Conservation (phyloP, 2,888 invertebrate genomes). For the Hemicrepidius hirtus region DNA sequence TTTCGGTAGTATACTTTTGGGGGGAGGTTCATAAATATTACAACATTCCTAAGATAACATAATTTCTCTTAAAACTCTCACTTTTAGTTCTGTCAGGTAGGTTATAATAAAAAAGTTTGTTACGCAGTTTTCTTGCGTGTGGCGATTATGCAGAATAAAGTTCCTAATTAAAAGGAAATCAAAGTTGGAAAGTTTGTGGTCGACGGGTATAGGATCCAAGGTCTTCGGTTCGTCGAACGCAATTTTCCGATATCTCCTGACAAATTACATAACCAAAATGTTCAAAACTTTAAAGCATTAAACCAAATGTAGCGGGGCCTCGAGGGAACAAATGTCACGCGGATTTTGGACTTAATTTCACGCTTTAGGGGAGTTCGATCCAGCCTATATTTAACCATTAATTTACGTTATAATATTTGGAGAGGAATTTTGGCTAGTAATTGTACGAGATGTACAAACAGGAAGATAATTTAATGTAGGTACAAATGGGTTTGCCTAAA, state of each 20-base stretch:
- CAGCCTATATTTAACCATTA: constrained; percentile 31
- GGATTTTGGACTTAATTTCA: constrained; percentile 47
- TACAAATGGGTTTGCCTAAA: constrained; percentile 18
- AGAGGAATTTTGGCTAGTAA: not conserved
- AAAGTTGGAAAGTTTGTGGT: constrained; percentile 17
- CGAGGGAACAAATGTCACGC: constrained; percentile 45
- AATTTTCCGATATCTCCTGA: constrained; percentile 48
- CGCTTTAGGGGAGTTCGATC: constrained; percentile 41
- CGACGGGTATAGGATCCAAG: constrained; percentile 10
- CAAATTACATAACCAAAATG: constrained; percentile 50
- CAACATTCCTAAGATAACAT: too few species aligned
- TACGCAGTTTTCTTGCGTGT: not conserved
- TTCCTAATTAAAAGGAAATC: constrained; percentile 27
- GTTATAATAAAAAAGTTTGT: not conserved
- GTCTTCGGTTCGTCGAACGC: constrained; percentile 37
- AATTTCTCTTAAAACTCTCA: too few species aligned
- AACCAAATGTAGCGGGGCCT: constrained; percentile 44
- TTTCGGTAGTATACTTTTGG: too few species aligned
- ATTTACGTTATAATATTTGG: constrained; percentile 29
- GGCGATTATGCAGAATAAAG: constrained; percentile 8
- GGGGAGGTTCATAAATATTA: too few species aligned
- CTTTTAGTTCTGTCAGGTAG: not conserved
- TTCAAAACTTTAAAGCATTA: constrained; percentile 50
- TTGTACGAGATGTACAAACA: constrained; percentile 20
- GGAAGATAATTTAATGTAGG: constrained; percentile 15